Base-by-base conservation (phyloP, 2,113 vertebrate species). In the Elephas maximus region DNA sequence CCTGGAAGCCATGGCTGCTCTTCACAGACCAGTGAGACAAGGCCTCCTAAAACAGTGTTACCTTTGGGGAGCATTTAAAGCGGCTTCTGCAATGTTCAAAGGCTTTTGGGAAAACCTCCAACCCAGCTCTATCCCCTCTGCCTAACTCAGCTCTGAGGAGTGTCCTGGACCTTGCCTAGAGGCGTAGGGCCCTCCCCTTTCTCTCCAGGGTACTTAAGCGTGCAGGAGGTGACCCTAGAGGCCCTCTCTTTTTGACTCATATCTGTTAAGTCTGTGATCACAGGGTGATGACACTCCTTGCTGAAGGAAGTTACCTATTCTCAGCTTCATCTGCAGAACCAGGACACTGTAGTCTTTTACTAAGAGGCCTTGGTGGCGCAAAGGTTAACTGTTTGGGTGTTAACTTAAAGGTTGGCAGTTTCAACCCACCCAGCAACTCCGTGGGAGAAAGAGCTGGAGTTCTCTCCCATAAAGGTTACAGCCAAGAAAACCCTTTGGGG, bases 251-350 rank as follows among this genome's bases (percentile, higher is more conserved):
- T 45, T 57, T 33, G 8, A 20, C 0, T 28, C 2, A 8, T 26
- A 4, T 81, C 77, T 30, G 23, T 11, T 33, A 14, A 65, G 33
- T 57, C 21, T 26, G 21, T 65, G 14, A 9, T 28, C 45, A 48
- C 14, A 11, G n/a, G 20, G 2, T 0, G 7, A 53, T 7, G 57
- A 12, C 80, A 12, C 24, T 15, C 1, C 10, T 0, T 0, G 0
- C 33, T 5, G 23, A 44, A 28, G 24, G 37, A 53, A 18, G 30
- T 3, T 67, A 8, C 14, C 44, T 92, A n/a, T 57, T 44, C 20
- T 85, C 37, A 23, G 44, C 33, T 82, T 78, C 41, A 1, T 48
- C 60, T 85, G 33, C 1, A 23, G 82, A 67, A 33, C 37, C 20
- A 24, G 26, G 21, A 9, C 1, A 9, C 57, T 67, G 95, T 62